phyloP scores from a whole-genome alignment of 2,888 invertebrate species.

The Pyrrhia umbra region DNA sequence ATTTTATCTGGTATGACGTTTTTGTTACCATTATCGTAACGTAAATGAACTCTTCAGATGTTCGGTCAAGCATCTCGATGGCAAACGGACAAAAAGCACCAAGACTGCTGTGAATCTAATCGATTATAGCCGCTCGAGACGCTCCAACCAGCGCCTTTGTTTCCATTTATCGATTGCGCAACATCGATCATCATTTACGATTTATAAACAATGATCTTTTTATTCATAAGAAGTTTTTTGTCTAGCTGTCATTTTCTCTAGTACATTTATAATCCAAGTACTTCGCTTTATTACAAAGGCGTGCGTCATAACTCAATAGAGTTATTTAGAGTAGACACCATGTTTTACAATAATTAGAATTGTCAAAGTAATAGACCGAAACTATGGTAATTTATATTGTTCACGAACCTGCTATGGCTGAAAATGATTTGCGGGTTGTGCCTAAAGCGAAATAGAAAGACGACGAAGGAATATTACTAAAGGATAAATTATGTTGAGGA shows the following conservation, averaged over 20 bases:
- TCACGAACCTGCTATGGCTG: slow-evolving; percentile 39
- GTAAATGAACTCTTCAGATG: slow-evolving; percentile 73
- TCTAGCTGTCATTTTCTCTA: slow-evolving; percentile 32
- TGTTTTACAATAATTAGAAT: slow-evolving; percentile 58
- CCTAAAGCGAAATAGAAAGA: slow-evolving; percentile 25
- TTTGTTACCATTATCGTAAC: slow-evolving; percentile 62
- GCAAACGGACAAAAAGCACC: slow-evolving; percentile 68
- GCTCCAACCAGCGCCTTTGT: slow-evolving; percentile 65
- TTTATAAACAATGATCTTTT: slow-evolving; percentile 55
- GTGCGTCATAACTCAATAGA: slow-evolving; percentile 53
- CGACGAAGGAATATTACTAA: slow-evolving; percentile 23
- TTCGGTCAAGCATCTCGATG: slow-evolving; percentile 68
- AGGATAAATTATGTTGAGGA: slow-evolving; percentile 15
- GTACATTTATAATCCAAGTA: slow-evolving; percentile 24
- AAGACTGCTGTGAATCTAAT: slow-evolving; percentile 71
- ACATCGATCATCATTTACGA: slow-evolving; percentile 49
- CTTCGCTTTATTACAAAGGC: slow-evolving; percentile 25
- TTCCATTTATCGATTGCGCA: slow-evolving; percentile 79
- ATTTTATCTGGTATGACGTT: slow-evolving; percentile 46
- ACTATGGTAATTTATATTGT: slow-evolving; percentile 54
- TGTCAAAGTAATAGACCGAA: slow-evolving; percentile 50
- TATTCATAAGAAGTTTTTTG: slow-evolving; percentile 41
- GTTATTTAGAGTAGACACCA: slow-evolving; percentile 45
- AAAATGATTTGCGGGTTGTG: slow-evolving; percentile 34
- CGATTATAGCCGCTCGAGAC: slow-evolving; percentile 75